Evolutionary conservation across 2,888 invertebrate genomes (phyloP).

Genomic region (Adineta ricciae): DNA sequence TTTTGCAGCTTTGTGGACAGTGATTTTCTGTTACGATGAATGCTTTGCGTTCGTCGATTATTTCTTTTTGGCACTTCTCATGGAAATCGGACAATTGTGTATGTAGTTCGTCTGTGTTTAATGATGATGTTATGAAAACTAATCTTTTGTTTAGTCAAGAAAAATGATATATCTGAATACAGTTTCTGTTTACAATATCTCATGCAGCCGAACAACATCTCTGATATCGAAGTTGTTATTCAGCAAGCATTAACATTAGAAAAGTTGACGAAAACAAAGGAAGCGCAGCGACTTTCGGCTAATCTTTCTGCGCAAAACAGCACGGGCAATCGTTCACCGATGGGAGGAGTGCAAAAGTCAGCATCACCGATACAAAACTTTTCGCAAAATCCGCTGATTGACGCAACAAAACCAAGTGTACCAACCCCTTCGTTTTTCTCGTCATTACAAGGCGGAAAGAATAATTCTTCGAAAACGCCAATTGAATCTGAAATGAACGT

Average conservation of each 20-base stretch:
- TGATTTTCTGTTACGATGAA: neutral
- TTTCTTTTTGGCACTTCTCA: neutral
- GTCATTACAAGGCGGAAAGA: neutral
- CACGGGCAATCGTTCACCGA: neutral
- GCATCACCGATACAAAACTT: neutral
- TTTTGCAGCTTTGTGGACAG: neutral
- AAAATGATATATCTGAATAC: neutral
- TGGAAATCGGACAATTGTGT: neutral
- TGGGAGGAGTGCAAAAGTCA: neutral
- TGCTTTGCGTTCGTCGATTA: neutral
- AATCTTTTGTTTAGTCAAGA: neutral
- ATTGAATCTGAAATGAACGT: neutral
- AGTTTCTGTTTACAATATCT: conserved; percentile 6
- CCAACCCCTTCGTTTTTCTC: neutral
- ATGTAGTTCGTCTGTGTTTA: neutral
- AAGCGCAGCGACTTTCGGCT: neutral
- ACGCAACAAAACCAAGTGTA: neutral
- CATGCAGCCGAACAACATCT: neutral
- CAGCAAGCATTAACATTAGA: neutral
- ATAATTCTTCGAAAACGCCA: neutral
- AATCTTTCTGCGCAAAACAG: neutral
- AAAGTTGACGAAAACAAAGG: neutral
- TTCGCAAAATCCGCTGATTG: neutral
- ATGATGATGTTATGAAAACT: neutral
- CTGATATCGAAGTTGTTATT: neutral